Evolutionary conservation across 2,113 vertebrate genomes (phyloP).

Genomic region (Gadus chalcogrammus): DNA sequence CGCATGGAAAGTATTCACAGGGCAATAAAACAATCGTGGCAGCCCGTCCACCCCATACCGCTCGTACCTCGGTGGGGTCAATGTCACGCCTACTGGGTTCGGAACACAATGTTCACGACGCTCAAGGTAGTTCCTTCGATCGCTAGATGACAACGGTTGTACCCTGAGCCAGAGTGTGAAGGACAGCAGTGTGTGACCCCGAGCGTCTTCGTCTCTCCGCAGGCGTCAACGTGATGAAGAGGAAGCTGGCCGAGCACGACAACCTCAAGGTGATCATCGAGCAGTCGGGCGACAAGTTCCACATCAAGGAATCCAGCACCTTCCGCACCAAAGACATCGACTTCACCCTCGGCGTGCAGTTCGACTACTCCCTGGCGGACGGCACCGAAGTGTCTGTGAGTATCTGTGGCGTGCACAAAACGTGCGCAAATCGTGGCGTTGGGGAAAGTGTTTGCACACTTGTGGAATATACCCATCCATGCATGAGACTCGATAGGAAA

Average conservation of each 20-base stretch:
- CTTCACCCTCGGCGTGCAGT: conserved; percentile 80
- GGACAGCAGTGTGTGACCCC: not conserved
- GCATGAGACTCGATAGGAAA: too few species aligned
- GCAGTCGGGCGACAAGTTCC: conserved; percentile 83
- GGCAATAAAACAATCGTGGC: too few species aligned
- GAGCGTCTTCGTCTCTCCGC: too few species aligned
- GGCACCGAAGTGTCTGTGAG: conserved; percentile 87
- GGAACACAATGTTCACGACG: too few species aligned
- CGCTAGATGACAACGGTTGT: too few species aligned
- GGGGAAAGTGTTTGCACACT: too few species aligned
- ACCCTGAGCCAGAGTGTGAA: not conserved
- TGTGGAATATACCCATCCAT: too few species aligned
- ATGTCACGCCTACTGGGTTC: too few species aligned
- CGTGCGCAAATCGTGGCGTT: too few species aligned
- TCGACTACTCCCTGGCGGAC: conserved; percentile 83
- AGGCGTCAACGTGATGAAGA: conserved; percentile 84
- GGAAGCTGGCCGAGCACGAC: conserved; percentile 85
- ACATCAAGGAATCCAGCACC: conserved; percentile 82
- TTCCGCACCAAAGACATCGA: conserved; percentile 81
- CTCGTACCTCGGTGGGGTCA: too few species aligned
- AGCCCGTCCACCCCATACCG: too few species aligned
- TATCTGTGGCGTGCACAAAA: not conserved
- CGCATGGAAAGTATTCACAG: not conserved
- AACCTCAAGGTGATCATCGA: conserved; percentile 83
- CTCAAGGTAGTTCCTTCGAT: too few species aligned